Conservation (phyloP, 2,797 vertebrate genomes). For the Phyllotis vaccarum region DNA sequence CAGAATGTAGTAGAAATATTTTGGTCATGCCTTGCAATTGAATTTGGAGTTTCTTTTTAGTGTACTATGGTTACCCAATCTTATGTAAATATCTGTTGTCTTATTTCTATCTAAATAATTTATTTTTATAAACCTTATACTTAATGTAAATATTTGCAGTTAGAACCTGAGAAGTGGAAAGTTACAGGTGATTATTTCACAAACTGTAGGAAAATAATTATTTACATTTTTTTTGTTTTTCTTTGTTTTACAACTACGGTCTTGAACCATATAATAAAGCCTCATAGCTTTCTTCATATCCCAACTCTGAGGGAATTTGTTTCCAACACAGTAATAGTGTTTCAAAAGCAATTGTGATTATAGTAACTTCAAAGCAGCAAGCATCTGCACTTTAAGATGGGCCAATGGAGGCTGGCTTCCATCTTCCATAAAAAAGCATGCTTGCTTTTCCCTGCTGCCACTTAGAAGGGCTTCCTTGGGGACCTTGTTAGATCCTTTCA, state of each 20-base stretch:
- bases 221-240: neutral
- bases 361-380: slow-evolving; percentile 85
- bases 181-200: slow-evolving; percentile 54
- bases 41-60: neutral
- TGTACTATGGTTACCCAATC: neutral
- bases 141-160: slow-evolving; percentile 57
- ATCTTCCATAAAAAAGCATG: slow-evolving; percentile 86
- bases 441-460: slow-evolving; percentile 84
- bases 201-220: neutral
- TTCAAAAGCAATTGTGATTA: slow-evolving; percentile 83
- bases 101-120: slow-evolving; percentile 1
- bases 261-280: slow-evolving; percentile 10
- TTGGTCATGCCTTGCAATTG: neutral
- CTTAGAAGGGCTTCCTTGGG: slow-evolving; percentile 88
- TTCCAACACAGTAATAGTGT: slow-evolving; percentile 76
- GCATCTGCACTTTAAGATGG: slow-evolving; percentile 79
- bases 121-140: slow-evolving; percentile 12
- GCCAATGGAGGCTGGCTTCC: slow-evolving; percentile 78
- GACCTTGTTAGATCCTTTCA: slow-evolving; percentile 91
- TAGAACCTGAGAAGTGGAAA: slow-evolving; percentile 16
- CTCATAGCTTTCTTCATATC: slow-evolving; percentile 62
- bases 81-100: neutral
- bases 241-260: neutral
- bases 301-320: slow-evolving; percentile 77
- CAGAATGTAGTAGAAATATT: neutral